Base-by-base conservation (phyloP, 2,113 vertebrate species). In the Electrona antarctica region DNA sequence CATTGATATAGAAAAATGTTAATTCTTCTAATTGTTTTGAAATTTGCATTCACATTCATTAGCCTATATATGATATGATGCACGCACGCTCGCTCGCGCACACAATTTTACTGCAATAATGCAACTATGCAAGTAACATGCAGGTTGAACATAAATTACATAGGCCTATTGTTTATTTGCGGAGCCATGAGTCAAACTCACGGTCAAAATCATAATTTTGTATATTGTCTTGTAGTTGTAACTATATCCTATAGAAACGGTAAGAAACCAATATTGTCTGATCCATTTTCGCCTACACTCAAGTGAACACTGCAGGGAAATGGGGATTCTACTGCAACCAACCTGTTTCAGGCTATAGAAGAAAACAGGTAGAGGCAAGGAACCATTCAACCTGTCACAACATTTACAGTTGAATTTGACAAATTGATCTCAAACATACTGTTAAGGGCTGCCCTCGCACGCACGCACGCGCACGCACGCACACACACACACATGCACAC, bases 1-100 rank as follows among this genome's bases (percentile, higher is more conserved):
- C 93, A 91, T 92, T 91, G 86, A 86, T 90, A 86, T 90, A 88
- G 90, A 86, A 89, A 91, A 78, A 92, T 87, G 83, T 90, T 85
- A 93, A 95, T 92, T 94, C 89, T 87, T 92, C 66, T 88, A 81
- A 86, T 90, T 91, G 92, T 91, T 86, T 68, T 89, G 91, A 80
- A 93, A 94, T 85, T 78, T 79, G 73, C 60, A 73, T 76, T 41
- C 69, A 46, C 73, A 69, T 73, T 60, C 13, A 21, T 21, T 69
- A 14, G 21, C 21, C 21, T 63, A 60, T n/a, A n/a, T n/a, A n/a
- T n/a, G n/a, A n/a, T n/a, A n/a, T 67, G 59, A 71, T 76, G 49
- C 66, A 61, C 54, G 33, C 73, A 59, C n/a, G 55, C 63, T 33
- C 63, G 51, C 49, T 51, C 63, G 11, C 63, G 11, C 59, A 61